Conservation (phyloP, 2,797 vertebrate genomes). For the Lacerta bilineata region DNA sequence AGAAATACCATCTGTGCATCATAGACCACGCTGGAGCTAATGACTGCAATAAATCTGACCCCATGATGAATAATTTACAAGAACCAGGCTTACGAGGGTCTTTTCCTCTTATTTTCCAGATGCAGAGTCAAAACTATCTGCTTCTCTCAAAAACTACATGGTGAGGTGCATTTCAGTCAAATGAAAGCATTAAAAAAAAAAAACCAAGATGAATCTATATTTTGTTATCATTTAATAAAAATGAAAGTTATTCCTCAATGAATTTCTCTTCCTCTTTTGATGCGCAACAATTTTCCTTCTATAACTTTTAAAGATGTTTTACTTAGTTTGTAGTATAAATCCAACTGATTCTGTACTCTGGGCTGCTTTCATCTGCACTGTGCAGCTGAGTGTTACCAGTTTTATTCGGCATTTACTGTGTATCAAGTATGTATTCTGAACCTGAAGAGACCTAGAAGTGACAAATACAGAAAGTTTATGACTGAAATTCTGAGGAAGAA, state of each 20-base stretch:
- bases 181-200: not conserved
- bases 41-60: constrained; percentile 40
- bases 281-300: not conserved
- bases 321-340: not conserved
- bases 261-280: not conserved
- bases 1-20: not conserved
- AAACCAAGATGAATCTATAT: not conserved
- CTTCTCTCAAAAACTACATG: not conserved
- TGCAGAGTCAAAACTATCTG: not conserved
- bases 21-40: not conserved
- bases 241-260: accelerated
- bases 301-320: not conserved
- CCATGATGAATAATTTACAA: constrained; percentile 55
- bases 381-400: not conserved
- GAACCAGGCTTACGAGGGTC: constrained; percentile 3
- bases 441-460: not conserved
- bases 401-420: not conserved
- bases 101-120: constrained; percentile 15
- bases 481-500: not conserved
- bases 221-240: not conserved
- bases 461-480: not conserved
- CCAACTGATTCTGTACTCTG: not conserved
- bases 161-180: not conserved
- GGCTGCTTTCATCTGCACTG: not conserved
- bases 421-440: not conserved